Base-by-base conservation (phyloP, 37 sponge, comb jelly and placozoan genomes). In the Axinella damicornis region DNA sequence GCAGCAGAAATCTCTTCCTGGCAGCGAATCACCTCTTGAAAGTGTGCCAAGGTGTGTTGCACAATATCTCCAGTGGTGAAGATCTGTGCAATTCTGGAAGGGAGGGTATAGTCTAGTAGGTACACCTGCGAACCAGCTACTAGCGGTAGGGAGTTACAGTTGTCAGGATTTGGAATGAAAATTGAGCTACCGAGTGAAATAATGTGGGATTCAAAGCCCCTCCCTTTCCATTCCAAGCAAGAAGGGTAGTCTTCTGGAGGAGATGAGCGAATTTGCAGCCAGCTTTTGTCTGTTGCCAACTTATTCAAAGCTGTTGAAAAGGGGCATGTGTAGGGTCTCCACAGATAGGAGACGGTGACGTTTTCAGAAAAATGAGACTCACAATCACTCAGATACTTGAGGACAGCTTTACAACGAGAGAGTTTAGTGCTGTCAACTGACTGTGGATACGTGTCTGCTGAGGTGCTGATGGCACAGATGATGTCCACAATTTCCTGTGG, bases 71-170 rank as follows among this genome's bases (percentile, higher is more conserved):
- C 46, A 46, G 46, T 9, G 9, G 46, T 9, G 9, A 46, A 46
- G 46, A 46, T 46, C 6, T 46, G 4, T 46, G 46, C 4, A 46
- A 46, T 9, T 4, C 46, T 46, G 46, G 46, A 12, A 4, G 46
- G 46, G 4, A 46, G 46, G 46, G 46, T 46, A 12, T 4, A 46
- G 9, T 24, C 68, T 2, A 71, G 32, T n/a, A 89, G 41, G 54
- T 54, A 71, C 64, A 68, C 41, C 65, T 89, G 83, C 60, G 89
- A 89, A 24, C 89, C 89, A 34, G 65, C 40, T 28, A 74, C 33
- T 25, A 52, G 36, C 21, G 83, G 16, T 40, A 70, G 0, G 28
- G 22, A 62, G 24, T 22, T 17, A 16, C 31, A 56, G 35, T 53
- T 71, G 19, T 71, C 28, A 20, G 20, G 33, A 19, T 30, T n/a